phyloP scores from a whole-genome alignment of 2,113 vertebrate genomes.

The Grus americana region DNA sequence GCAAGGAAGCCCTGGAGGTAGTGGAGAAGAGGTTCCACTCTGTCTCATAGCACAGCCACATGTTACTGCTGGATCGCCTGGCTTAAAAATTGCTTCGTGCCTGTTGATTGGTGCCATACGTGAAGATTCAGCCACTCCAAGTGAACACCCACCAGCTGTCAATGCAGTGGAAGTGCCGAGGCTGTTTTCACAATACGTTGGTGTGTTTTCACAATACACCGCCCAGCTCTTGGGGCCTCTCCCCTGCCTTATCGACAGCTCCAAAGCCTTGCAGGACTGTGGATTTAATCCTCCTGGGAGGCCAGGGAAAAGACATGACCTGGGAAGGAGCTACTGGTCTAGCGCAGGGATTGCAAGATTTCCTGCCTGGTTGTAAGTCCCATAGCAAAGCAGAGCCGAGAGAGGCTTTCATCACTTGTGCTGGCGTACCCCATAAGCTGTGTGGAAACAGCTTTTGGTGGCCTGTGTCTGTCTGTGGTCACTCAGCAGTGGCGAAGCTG shows the following conservation, averaged over 20 bases:
- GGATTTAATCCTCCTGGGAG: not conserved
- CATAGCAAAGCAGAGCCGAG: not conserved
- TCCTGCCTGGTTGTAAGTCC: not conserved
- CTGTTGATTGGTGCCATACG: not conserved
- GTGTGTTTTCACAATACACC: not conserved
- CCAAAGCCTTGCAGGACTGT: not conserved
- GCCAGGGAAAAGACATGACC: not conserved
- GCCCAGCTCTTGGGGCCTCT: not conserved
- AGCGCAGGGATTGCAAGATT: not conserved
- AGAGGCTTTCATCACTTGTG: not conserved
- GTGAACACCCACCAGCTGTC: not conserved
- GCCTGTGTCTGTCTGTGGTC: rapidly evolving
- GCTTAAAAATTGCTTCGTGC: not conserved
- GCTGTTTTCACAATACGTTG: not conserved
- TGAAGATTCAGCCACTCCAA: not conserved
- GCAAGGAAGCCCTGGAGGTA: not conserved
- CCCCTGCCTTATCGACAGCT: rapidly evolving
- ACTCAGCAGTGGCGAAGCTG: not conserved
- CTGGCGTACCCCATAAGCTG: not conserved
- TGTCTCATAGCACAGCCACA: not conserved
- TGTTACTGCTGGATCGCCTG: not conserved
- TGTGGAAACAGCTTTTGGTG: not conserved
- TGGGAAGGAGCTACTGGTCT: not conserved
- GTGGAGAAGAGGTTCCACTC: not conserved
- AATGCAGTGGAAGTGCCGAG: not conserved